Conservation (phyloP, 2,797 vertebrate species). For the Sebastes paucispinis region DNA sequence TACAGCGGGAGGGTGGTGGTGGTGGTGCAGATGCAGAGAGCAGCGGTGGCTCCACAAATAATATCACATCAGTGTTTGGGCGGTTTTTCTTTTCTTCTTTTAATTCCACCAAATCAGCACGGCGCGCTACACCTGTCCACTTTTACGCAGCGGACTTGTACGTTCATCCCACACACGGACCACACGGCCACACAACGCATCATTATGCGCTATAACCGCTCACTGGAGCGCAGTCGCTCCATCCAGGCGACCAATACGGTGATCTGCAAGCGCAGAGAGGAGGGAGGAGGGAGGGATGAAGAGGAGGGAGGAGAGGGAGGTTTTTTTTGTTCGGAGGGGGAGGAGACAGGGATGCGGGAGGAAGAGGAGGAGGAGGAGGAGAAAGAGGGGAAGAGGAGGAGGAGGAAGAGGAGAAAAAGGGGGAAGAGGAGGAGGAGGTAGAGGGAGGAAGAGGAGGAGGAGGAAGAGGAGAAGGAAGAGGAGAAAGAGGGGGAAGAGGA, state of each 20-base stretch:
- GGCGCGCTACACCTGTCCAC: slow-evolving; percentile 50
- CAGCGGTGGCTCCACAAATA: slow-evolving; percentile 32
- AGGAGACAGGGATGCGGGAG: slow-evolving; percentile 57
- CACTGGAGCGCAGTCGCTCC: slow-evolving; percentile 58
- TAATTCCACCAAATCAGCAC: slow-evolving; percentile 27
- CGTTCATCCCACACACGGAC: slow-evolving; percentile 64
- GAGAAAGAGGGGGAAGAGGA: no score
- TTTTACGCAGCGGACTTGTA: slow-evolving; percentile 46
- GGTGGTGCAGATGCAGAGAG: slow-evolving; percentile 37
- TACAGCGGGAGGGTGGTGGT: slow-evolving; percentile 52
- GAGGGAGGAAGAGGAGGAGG: background rate
- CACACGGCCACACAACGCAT: slow-evolving; percentile 35
- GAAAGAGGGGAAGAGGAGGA: no score
- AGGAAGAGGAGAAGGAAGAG: no score
- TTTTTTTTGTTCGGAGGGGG: slow-evolving; percentile 52
- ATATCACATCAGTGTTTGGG: slow-evolving; percentile 10
- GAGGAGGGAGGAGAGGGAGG: background rate
- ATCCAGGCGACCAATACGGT: slow-evolving; percentile 65
- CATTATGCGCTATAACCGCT: slow-evolving; percentile 56
- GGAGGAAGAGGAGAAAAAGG: background rate
- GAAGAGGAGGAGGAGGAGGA: no score
- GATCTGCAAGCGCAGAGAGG: slow-evolving; percentile 51
- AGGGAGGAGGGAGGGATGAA: background rate
- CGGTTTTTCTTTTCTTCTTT: slow-evolving; percentile 23
- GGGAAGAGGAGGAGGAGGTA: background rate